Evolutionary conservation across 2,888 invertebrate genomes (phyloP), one percentile per base, ranked within the genome.

Genomic region (Tetranychus truncatus): DNA sequence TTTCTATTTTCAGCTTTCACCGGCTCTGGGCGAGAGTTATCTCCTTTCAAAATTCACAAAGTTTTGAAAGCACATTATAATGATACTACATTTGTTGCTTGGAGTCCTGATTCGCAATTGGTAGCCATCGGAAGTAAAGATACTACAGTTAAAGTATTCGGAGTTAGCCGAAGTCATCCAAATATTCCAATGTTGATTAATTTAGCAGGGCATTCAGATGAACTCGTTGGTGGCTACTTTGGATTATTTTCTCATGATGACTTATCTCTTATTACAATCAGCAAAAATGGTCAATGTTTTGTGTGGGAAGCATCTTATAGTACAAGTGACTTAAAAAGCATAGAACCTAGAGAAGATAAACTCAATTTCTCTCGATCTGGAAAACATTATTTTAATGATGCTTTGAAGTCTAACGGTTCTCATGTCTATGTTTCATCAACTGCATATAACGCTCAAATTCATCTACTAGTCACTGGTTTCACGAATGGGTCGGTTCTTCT

Each of bases 101-200:
- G 99, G 99, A 91, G 95, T 0, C 85, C 86, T 24, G 95, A 97
- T 83, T 95, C 96, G 0, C 89, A 86, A 81, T 85, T 94, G 66
- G 83, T 97, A 11, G 91, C 91, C n/a, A 89, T 91, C 9, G 95
- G 95, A 0, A 90, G 92, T 0, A 91, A 90, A 81, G 96, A 97
- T 83, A 91, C 90, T 81, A 87, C 89, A n/a, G 89, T 90, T 0
- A 82, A 89, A 81, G 85, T 99, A 71, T 92, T 91, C 82, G 88
- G 90, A 0, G 83, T 93, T 0, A 87, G 89, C 75, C 89, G 88
- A 81, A 66, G 74, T 1, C 74, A 76, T 45, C 45, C 75, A 46
- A 78, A 77, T 71, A 44, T 79, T 15, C 76, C 75, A 65, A 65
- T 74, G 1, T 77, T 77, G 34, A 76, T 78, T 21, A 86, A 89